These are phyloP conservation scores for Microctenopoma steveboyesi DNA, from an alignment of 2,797 vertebrate species.

Conservation along the genomic window DNA sequence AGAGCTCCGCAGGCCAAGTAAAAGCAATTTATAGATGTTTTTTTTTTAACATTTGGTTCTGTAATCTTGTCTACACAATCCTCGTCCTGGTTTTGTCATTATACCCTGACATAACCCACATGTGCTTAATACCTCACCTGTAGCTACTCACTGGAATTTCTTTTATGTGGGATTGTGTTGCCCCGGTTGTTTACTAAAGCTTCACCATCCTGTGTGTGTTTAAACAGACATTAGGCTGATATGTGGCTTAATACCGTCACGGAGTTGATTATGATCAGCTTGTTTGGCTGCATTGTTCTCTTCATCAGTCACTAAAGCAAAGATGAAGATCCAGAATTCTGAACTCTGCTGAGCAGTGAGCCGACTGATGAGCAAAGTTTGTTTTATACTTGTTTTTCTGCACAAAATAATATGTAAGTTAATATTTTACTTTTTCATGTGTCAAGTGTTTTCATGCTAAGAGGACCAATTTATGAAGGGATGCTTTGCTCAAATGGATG, in stretches of 20 bases:
- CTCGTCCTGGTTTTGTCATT: constrained; percentile 12
- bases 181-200: neutral
- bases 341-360: constrained; percentile 34
- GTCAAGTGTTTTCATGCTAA: constrained; percentile 13
- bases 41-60: constrained; percentile 1
- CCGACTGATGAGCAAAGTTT: constrained; percentile 2
- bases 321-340: constrained; percentile 22
- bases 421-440: constrained; percentile 5
- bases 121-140: neutral
- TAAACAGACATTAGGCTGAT: neutral
- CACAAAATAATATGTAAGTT: constrained; percentile 5
- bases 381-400: constrained; percentile 46
- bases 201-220: constrained; percentile 8
- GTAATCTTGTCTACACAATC: constrained; percentile 3
- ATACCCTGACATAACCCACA: neutral
- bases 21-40: neutral
- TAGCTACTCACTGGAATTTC: neutral
- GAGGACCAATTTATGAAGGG: neutral
- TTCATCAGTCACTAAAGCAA: constrained; percentile 16
- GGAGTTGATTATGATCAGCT: neutral
- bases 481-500: neutral
- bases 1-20: neutral
- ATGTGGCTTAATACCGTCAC: neutral
- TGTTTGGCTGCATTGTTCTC: neutral
- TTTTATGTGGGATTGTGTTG: constrained; percentile 5